Base-by-base conservation (phyloP, 2,113 vertebrate genomes). In the Lamprotornis superbus region DNA sequence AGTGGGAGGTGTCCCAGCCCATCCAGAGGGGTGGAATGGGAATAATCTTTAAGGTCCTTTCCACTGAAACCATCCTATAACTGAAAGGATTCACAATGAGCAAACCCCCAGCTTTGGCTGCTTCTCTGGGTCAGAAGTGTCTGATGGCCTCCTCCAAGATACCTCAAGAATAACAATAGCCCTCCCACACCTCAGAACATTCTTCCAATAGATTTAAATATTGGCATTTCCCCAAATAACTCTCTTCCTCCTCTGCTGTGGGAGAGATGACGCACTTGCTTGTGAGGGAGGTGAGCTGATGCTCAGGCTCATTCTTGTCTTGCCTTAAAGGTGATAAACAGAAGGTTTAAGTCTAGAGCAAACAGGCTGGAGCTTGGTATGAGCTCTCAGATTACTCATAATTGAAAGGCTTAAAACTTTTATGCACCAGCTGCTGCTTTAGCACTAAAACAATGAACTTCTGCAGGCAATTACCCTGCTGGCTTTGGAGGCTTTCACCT, bases 301-400 rank as follows among this genome's bases (percentile, higher is more conserved):
- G 94, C 76, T 92, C 71, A 74, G 86, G 86, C 88, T 92, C 64
- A 1, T 83, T 86, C 92, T 75, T 93, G 86, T 6, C 88, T 95
- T 40, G 35, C 15, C 33, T 47, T 18, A n/a, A 37, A 88, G 82
- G 79, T 70, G 90, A 67, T 63, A 96, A 97, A 89, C 86, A 95
- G 78, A 77, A 88, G 75, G 56, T 83, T 93, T 59, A 47, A 88
- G 67, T 61, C 59, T 44, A 25, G 16, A 77, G 64, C 68, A 63
- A 91, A 69, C 85, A 93, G 60, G 70, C 87, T 95, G 68, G 39
- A 83, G 44, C 87, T 88, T 83, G 82, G 79, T 89, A 7, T 63
- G 71, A 27, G 87, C 68, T 90, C 83, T 90, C 59, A 11, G 52
- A 50, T 96, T 79, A 92, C 67, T 95, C 93, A 90, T 87, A 46